Conservation (phyloP, 2,888 invertebrate genomes). For the Crepidodera aurea region DNA sequence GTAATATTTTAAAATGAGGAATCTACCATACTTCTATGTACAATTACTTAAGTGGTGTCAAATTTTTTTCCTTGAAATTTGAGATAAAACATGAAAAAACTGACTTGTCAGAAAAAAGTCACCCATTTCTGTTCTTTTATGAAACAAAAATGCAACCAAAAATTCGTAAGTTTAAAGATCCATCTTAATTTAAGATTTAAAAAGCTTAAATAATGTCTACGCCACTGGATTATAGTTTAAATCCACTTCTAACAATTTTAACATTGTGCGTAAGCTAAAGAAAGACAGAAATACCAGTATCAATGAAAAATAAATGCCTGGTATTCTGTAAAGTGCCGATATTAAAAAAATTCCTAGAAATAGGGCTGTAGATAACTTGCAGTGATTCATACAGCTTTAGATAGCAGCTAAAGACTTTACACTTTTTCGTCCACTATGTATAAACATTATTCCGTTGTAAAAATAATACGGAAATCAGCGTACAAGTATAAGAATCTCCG, state of each 20-base stretch:
- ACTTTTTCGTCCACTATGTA: not conserved
- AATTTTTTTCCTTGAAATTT: no score
- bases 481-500: slow-evolving; percentile 6
- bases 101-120: no score
- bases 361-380: not conserved
- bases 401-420: not conserved
- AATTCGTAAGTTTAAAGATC: no score
- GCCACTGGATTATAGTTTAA: not conserved
- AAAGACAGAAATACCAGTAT: not conserved
- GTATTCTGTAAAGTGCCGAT: not conserved
- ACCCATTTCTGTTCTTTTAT: no score
- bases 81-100: no score
- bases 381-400: not conserved
- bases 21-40: no score
- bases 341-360: not conserved
- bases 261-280: not conserved
- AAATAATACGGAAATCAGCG: not conserved
- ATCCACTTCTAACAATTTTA: not conserved
- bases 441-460: not conserved
- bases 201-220: no score
- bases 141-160: no score
- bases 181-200: no score
- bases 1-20: no score
- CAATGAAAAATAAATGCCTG: not conserved
- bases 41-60: no score